Evolutionary conservation across 2,113 vertebrate species (phyloP), one percentile per base, ranked within the genome.

Genomic region (Bostrychus sinensis): DNA sequence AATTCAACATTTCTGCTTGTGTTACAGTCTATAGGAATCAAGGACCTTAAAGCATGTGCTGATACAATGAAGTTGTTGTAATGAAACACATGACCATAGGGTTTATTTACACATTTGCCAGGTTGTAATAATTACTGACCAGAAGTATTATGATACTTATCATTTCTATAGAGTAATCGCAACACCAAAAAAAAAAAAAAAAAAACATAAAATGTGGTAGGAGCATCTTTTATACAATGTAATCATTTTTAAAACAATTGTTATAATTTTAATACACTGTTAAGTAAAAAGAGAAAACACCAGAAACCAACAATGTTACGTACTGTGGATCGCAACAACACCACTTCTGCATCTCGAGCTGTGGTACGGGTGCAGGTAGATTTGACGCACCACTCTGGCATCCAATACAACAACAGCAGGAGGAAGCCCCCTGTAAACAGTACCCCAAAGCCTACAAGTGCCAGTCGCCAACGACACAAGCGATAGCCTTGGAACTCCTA

Each of bases 351-450:
- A 75, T 95, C 95, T 30, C 89, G 91, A 37, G 94, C 78, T 0
- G 93, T 59, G 65, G 93, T 91, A 86, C 92, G 91, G 57, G 66
- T 84, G 85, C 96, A 98, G 0, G 94, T 97, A 58, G 93, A 92
- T 88, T 95, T 97, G 89, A 98, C 96, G 5, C 95, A 95, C 97
- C 96, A 99, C 89, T 96, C 92, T 1, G 96, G 97, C 94, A 98
- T 93, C 97, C 97, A 99, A 81, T 98, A 99, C 78, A 99, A 95
- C 59, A 98, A 92, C 62, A 99, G 94, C 42, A 99, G 94, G 11
- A 99, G 95, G 87, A 98, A 96, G 38, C 97, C 96, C 1, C 97
- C 96, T 0, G 94, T 94, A 76, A 92, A 95, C 55, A 98, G 57
- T 80, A 94, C 95, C 13, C 95, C 95, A 0, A 93, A 43, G 65